A percentile compares a stretch with the other conserved stretches of the same genome.
These are phyloP conservation scores for Furcifer pardalis DNA, from an alignment of 2,797 vertebrate genomes.

Conservation along the genomic window DNA sequence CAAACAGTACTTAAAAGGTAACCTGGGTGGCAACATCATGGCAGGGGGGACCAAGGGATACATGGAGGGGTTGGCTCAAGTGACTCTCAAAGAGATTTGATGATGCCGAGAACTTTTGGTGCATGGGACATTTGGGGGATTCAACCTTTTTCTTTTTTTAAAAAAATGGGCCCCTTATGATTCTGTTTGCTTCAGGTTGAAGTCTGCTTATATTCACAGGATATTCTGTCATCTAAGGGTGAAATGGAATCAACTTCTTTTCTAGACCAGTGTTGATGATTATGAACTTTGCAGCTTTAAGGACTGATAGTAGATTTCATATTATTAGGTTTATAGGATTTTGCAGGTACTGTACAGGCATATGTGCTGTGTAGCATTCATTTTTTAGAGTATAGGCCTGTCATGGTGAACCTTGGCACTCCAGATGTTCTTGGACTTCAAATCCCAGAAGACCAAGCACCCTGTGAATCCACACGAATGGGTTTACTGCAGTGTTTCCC, in stretches of 20 bases:
- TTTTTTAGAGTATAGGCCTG: too few species aligned
- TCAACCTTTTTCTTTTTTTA: not conserved
- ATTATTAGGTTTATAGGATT: not conserved
- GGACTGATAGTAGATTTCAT: not conserved
- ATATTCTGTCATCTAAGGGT: not conserved
- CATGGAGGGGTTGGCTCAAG: not conserved
- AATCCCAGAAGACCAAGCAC: too few species aligned
- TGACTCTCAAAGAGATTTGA: not conserved
- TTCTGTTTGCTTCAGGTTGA: not conserved
- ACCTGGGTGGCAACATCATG: not conserved
- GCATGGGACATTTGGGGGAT: not conserved
- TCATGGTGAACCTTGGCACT: too few species aligned
- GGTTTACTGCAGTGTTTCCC: too few species aligned
- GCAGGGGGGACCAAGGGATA: rapidly evolving
- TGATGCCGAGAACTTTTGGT: not conserved
- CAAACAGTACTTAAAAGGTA: constrained; percentile 72
- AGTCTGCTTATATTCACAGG: not conserved
- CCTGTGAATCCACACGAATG: too few species aligned
- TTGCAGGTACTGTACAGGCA: not conserved
- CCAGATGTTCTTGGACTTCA: too few species aligned
- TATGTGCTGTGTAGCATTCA: not conserved
- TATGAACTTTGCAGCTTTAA: not conserved
- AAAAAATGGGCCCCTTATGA: not conserved
- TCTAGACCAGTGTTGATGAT: not conserved
- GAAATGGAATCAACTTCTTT: not conserved